phyloP scores from a whole-genome alignment of 2,888 invertebrate genomes.

The Apamea crenata region DNA sequence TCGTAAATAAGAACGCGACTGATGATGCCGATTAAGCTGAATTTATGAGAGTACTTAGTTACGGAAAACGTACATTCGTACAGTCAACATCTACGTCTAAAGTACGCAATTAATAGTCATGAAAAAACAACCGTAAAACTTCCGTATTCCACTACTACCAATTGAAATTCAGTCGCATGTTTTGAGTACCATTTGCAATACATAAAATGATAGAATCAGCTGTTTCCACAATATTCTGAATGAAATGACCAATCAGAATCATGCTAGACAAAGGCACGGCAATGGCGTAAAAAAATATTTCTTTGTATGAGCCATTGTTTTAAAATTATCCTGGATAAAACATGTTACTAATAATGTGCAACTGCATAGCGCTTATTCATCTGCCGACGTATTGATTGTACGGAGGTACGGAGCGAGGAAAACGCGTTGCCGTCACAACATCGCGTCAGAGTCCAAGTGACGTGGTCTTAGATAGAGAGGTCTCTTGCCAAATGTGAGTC shows the following conservation, averaged over 20 bases:
- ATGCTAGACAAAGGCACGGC: slow-evolving; percentile 41
- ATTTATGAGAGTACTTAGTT: slow-evolving; percentile 49
- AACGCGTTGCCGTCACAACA: slow-evolving; percentile 78
- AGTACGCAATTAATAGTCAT: slow-evolving; percentile 30
- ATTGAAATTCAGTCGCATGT: slow-evolving; percentile 25
- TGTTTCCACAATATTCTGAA: slow-evolving; percentile 10
- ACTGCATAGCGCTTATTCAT: slow-evolving; percentile 40
- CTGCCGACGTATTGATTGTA: slow-evolving; percentile 51
- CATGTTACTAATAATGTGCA: slow-evolving; percentile 34
- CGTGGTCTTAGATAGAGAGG: slow-evolving; percentile 78
- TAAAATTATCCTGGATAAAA: slow-evolving; percentile 16
- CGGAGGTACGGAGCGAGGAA: slow-evolving; percentile 51
- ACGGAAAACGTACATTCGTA: slow-evolving; percentile 39
- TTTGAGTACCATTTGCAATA: slow-evolving; percentile 20
- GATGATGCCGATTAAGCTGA: slow-evolving; percentile 47
- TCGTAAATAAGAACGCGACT: slow-evolving; percentile 47
- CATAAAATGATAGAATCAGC: slow-evolving; percentile 8
- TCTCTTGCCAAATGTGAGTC: slow-evolving; percentile 86
- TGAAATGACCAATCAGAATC: slow-evolving; percentile 48
- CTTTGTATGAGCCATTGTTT: slow-evolving; percentile 41
- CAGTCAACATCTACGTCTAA: slow-evolving; percentile 31
- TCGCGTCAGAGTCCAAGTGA: slow-evolving; percentile 82
- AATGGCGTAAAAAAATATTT: slow-evolving; percentile 41
- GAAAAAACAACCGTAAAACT: slow-evolving; percentile 29
- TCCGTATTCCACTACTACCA: background rate